These are phyloP conservation scores for Megaptera novaeangliae DNA, from an alignment of 2,113 vertebrate species.

Conservation along the genomic window DNA sequence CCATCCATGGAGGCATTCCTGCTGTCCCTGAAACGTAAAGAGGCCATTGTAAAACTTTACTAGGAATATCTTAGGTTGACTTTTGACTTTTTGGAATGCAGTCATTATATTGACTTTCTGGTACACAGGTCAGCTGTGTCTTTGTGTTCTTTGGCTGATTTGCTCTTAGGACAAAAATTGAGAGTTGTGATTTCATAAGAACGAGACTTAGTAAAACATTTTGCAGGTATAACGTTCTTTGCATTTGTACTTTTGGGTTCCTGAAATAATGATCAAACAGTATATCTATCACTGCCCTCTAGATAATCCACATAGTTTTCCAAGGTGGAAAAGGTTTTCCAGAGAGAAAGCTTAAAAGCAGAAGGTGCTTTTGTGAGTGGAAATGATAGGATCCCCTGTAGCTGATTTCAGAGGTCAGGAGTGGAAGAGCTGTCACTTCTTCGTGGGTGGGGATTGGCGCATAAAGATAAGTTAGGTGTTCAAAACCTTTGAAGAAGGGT, in stretches of 20 bases:
- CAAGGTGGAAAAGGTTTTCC: not conserved
- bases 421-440: not conserved
- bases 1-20: fast-evolving
- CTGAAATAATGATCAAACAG: not conserved
- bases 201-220: not conserved
- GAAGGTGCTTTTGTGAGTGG: not conserved
- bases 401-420: not conserved
- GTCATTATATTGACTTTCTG: not conserved
- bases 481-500: not conserved
- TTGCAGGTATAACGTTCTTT: not conserved
- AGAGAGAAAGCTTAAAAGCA: not conserved
- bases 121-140: not conserved
- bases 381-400: not conserved
- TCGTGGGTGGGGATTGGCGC: not conserved
- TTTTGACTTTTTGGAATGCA: not conserved
- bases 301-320: not conserved
- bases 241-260: not conserved
- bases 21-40: not conserved
- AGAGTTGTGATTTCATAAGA: not conserved
- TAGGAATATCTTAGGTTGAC: too few species aligned
- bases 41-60: fast-evolving
- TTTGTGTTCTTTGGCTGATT: not conserved
- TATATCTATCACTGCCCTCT: not conserved
- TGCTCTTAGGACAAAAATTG: not conserved
- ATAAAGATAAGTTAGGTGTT: not conserved